Base-by-base conservation (phyloP, 2,888 invertebrate species). In the Sthenelais limicola region DNA sequence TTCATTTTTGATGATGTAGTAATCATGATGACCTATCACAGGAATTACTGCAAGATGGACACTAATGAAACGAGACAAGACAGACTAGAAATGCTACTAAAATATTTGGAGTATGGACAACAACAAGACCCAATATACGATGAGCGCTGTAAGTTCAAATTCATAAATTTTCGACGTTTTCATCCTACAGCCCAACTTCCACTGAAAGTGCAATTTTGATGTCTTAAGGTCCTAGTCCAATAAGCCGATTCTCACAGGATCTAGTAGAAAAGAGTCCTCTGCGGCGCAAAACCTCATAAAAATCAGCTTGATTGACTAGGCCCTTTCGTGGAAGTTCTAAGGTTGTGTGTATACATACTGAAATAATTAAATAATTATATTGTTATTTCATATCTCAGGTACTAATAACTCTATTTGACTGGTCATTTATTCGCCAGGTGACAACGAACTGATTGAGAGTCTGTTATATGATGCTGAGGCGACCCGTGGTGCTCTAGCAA, bases 381-480 rank as follows among this genome's bases (percentile, higher is more conserved):
- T 12, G 47, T n/a, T n/a, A n/a, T n/a, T n/a, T n/a, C n/a, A n/a
- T n/a, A n/a, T n/a, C n/a, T n/a, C 43, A 43, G 9, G 9, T 18
- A 43, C 43, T 9, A 43, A 43, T 43, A 18, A 18, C 18, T 18
- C 12, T 43, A 35, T 54, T 21, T 51, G 2, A 38, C 32, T 2
- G 3, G 18, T 9, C 4, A 15, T 69, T 24, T 33, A 24, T 66
- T 32, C 70, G 51, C 15, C 74, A 82, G 82, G 83, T 79, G 79
- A 82, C 74, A 73, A 73, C n/a, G 79, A 78, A 33, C 76, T 87
- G 43, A 80, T 87, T 18, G 81, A 82, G 28, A 81, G 83, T 30
- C 67, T 87, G 5, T 74, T 87, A 51, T 80, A 83, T 35, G 88
- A 88, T 74, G 77, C 84, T 35, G 81, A 84, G 49, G 83, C 83